Evolutionary conservation across 2,113 vertebrate species (phyloP).

Genomic region (Colius striatus): DNA sequence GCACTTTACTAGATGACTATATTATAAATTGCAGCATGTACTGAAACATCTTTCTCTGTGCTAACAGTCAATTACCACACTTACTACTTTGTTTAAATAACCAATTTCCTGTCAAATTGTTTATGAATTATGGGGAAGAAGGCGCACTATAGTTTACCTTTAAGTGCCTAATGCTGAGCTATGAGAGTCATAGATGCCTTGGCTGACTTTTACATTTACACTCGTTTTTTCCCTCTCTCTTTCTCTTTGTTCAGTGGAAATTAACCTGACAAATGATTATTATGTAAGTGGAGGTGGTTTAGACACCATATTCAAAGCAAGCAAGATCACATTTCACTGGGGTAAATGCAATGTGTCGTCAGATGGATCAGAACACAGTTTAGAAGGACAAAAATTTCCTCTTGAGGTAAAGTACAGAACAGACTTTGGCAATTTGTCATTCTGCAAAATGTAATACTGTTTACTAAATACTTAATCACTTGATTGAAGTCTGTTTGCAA

Average conservation of each 20-base stretch:
- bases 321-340: slow-evolving; percentile 95
- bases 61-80: background rate
- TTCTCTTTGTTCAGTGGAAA: slow-evolving; percentile 82
- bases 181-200: background rate
- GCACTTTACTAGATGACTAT: background rate
- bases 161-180: background rate
- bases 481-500: background rate
- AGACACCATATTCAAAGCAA: slow-evolving; percentile 87
- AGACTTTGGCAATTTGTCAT: background rate
- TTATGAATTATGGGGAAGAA: background rate
- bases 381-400: slow-evolving; percentile 92
- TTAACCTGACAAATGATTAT: slow-evolving; percentile 91
- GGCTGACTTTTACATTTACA: background rate
- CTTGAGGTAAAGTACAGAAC: slow-evolving; percentile 85
- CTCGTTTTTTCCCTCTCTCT: background rate
- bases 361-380: slow-evolving; percentile 93
- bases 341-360: slow-evolving; percentile 92
- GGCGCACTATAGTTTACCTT: background rate
- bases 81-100: background rate
- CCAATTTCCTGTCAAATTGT: background rate
- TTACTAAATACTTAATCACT: background rate
- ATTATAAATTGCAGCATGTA: background rate
- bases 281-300: slow-evolving; percentile 89
- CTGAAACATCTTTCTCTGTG: background rate
- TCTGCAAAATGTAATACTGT: background rate